Evolutionary conservation across 2,888 invertebrate genomes (phyloP).

Genomic region (Caenorhabditis becei): DNA sequence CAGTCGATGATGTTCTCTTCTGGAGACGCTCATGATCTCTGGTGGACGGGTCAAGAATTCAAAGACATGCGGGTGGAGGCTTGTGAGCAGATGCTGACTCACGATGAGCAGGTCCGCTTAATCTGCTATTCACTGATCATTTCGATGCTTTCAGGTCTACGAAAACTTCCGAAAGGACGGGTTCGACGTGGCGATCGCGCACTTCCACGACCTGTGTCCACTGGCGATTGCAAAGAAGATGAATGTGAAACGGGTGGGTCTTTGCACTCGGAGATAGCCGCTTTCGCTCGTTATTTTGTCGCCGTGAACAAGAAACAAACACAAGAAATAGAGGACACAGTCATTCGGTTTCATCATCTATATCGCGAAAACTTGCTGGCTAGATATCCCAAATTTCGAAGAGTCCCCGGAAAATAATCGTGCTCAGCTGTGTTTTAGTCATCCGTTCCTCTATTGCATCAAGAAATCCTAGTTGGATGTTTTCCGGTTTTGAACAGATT

Average conservation of each 20-base stretch:
- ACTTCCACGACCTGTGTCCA: slow-evolving; percentile 81
- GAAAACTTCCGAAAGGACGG: slow-evolving; percentile 66
- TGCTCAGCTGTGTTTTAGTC: no score
- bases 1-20: slow-evolving; percentile 81
- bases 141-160: slow-evolving; percentile 35
- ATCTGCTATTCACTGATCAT: no score
- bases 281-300: not conserved
- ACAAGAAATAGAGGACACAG: no score
- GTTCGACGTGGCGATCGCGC: slow-evolving; percentile 80
- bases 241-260: slow-evolving; percentile 72
- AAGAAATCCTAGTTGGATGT: no score
- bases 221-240: slow-evolving; percentile 77
- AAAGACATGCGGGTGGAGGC: slow-evolving; percentile 80
- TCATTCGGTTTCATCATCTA: no score
- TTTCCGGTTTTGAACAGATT: no score
- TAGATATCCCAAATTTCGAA: no score
- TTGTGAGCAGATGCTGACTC: slow-evolving; percentile 79
- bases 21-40: slow-evolving; percentile 80
- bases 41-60: slow-evolving; percentile 81
- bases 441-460: no score
- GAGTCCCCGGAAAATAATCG: no score
- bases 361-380: no score
- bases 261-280: not conserved
- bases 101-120: slow-evolving; percentile 49
- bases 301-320: no score